phyloP scores from a whole-genome alignment of 2,113 vertebrate species.

The Charadrius vociferus region DNA sequence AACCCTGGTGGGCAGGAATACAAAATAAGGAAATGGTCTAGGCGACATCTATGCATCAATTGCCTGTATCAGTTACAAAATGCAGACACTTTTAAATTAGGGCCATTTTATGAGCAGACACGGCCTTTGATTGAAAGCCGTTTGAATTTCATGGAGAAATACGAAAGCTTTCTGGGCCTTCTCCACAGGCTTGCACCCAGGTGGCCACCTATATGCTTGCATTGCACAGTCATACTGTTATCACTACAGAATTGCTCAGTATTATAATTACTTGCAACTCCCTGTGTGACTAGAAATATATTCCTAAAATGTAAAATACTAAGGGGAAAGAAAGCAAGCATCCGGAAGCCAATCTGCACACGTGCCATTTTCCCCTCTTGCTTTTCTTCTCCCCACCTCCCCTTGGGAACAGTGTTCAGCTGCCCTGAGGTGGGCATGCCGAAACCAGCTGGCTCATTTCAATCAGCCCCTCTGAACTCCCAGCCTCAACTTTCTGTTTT shows the following conservation, averaged over 20 bases:
- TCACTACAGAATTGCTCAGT: not conserved
- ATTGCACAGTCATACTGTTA: not conserved
- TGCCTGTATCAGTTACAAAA: not conserved
- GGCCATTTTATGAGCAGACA: not conserved
- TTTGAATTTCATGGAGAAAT: conserved; percentile 9
- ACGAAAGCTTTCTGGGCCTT: not conserved
- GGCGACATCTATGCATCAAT: not conserved
- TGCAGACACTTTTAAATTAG: not conserved
- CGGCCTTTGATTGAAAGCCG: not conserved
- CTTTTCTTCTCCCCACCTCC: not conserved
- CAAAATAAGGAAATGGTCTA: not conserved
- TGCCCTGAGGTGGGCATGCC: not conserved
- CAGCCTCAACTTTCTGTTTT: not conserved
- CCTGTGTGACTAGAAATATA: not conserved
- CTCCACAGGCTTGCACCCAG: not conserved
- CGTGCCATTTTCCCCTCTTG: rapidly evolving
- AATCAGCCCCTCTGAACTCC: not conserved
- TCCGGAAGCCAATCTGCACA: not conserved
- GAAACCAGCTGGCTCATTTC: not conserved
- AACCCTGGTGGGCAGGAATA: not conserved
- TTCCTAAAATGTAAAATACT: not conserved
- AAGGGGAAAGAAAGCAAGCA: not conserved
- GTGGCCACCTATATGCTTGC: not conserved
- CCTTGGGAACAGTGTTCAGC: not conserved
- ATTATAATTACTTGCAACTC: not conserved